Evolutionary conservation across 2,113 vertebrate genomes (phyloP).

Genomic region (Synchiropus splendidus): DNA sequence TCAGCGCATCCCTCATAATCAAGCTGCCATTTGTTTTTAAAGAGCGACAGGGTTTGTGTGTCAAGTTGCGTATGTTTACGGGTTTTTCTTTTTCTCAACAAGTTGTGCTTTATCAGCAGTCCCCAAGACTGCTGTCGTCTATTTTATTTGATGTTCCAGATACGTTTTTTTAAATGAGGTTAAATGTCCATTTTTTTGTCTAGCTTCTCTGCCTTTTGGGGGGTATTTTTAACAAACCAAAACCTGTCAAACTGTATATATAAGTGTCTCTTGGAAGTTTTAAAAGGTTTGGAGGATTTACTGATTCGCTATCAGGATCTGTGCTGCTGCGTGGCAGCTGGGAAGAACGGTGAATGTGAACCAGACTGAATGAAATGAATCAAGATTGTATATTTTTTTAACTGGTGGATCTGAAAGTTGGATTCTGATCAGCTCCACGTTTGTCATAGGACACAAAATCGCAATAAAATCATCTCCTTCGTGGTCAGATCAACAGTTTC

Average conservation of each 20-base stretch:
- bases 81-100: conserved; percentile 14
- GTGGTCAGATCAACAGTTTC: conserved; percentile 17
- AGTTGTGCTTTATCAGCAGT: conserved; percentile 1
- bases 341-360: conserved; percentile 53
- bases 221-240: too few relatives aligned
- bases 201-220: neutral
- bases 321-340: conserved; percentile 6
- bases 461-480: conserved; percentile 51
- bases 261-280: too few relatives aligned
- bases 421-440: too few relatives aligned
- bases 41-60: conserved; percentile 36
- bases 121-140: conserved; percentile 22
- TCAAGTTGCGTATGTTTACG: conserved; percentile 53
- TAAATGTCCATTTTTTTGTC: conserved; percentile 15
- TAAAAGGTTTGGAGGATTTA: too few relatives aligned
- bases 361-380: conserved; percentile 44
- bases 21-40: conserved; percentile 51
- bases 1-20: conserved; percentile 21
- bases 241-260: too few relatives aligned
- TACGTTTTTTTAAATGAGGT: conserved; percentile 59
- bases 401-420: too few relatives aligned
- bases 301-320: too few relatives aligned
- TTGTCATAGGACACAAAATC: conserved; percentile 10
- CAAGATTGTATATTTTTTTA: conserved; percentile 53
- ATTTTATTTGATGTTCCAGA: conserved; percentile 37